Conservation (phyloP, 1,140 invertebrate species). For the Pseudomyrmex flavicornis region DNA sequence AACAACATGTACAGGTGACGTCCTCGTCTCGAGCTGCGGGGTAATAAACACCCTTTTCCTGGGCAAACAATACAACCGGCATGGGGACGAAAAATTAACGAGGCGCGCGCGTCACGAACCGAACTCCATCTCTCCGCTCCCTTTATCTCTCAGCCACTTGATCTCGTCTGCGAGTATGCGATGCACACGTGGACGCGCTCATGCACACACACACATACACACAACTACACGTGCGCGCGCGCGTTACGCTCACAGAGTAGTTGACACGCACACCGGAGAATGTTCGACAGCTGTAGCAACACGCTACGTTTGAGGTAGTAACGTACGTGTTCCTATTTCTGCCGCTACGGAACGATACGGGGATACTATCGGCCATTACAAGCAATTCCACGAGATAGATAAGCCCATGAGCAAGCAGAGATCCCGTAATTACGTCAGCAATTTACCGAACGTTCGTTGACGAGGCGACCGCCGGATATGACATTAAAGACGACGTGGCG, state of each 20-base stretch:
- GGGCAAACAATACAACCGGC: conserved; percentile 72
- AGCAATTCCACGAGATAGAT: conserved; percentile 62
- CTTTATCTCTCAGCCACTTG: conserved; percentile 29
- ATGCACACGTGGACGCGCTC: neutral
- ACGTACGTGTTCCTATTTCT: conserved; percentile 2
- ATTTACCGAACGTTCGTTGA: conserved; percentile 68
- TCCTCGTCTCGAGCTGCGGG: conserved; percentile 63
- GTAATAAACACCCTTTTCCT: conserved; percentile 70
- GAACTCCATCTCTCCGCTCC: conserved; percentile 65
- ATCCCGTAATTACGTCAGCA: conserved; percentile 68
- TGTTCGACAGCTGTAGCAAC: conserved; percentile 46
- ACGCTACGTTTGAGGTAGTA: neutral
- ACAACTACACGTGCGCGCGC: neutral
- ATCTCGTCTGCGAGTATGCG: neutral
- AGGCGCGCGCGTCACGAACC: conserved; percentile 57
- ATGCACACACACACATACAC: neutral
- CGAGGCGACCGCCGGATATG: conserved; percentile 61
- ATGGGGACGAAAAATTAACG: conserved; percentile 76
- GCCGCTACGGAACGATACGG: conserved; percentile 28
- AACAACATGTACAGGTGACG: conserved; percentile 52
- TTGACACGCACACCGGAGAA: conserved; percentile 17
- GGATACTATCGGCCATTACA: conserved; percentile 63
- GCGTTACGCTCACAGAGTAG: neutral
- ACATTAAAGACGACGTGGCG: conserved; percentile 65
- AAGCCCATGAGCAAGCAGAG: conserved; percentile 63